Conservation (phyloP, 1,140 invertebrate species). For the Heliothis virescens region DNA sequence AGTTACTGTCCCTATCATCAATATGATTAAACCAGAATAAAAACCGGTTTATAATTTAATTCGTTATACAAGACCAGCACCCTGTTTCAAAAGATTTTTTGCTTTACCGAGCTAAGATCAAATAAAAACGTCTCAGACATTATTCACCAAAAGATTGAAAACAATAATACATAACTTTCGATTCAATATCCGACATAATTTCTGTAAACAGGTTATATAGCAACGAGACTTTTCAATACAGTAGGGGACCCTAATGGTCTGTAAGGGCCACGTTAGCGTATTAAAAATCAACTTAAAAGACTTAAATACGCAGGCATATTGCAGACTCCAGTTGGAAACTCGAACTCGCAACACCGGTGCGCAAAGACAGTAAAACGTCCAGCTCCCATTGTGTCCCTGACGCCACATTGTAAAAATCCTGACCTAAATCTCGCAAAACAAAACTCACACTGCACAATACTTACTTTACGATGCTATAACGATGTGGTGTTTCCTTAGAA, state of each 20-base stretch:
- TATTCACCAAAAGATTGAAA: constrained; percentile 25
- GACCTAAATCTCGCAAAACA: constrained; percentile 83
- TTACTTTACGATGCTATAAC: constrained; percentile 84
- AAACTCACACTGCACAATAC: constrained; percentile 81
- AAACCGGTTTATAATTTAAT: constrained; percentile 61
- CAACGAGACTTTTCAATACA: constrained; percentile 18
- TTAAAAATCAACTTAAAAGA: constrained; percentile 36
- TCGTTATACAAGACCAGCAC: constrained; percentile 45
- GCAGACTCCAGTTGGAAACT: constrained; percentile 24
- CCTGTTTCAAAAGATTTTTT: constrained; percentile 37
- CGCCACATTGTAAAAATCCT: constrained; percentile 82
- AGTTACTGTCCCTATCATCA: constrained; percentile 55
- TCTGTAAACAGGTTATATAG: background rate
- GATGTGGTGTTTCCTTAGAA: constrained; percentile 85
- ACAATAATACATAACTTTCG: constrained; percentile 27
- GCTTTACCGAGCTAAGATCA: constrained; percentile 20
- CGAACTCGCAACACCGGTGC: constrained; percentile 38
- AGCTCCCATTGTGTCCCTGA: constrained; percentile 71
- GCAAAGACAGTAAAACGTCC: constrained; percentile 69
- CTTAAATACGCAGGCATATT: constrained; percentile 6
- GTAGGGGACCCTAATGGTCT: constrained; percentile 22
- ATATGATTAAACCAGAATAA: constrained; percentile 63
- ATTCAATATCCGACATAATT: background rate
- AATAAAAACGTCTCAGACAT: constrained; percentile 27
- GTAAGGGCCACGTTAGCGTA: constrained; percentile 22